phyloP scores from a whole-genome alignment of 1,140 invertebrate genomes.

The Oppia nitens region DNA sequence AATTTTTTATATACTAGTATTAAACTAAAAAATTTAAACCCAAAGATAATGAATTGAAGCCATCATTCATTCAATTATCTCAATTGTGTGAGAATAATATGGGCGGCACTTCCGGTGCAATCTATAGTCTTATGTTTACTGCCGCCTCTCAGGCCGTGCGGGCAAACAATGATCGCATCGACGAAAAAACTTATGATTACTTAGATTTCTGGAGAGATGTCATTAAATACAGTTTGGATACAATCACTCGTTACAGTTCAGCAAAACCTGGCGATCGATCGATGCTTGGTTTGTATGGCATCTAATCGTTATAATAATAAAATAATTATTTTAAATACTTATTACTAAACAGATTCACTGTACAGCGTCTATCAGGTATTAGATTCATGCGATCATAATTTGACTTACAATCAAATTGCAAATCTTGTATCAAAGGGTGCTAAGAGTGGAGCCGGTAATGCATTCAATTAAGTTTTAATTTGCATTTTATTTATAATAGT shows the following conservation, averaged over 20 bases:
- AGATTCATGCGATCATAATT: neutral
- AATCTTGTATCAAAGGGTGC: too few relatives aligned
- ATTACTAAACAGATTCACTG: neutral
- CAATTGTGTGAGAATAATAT: slow-evolving; percentile 41
- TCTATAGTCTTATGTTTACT: slow-evolving; percentile 52
- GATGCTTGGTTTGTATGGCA: slow-evolving; percentile 34
- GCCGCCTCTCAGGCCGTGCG: slow-evolving; percentile 35
- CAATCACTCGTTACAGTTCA: slow-evolving; percentile 50
- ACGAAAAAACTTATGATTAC: neutral
- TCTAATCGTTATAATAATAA: neutral
- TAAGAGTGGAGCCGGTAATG: neutral
- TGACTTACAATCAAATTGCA: neutral
- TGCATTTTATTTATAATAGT: neutral
- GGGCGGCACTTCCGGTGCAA: slow-evolving; percentile 51
- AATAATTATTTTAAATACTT: neutral
- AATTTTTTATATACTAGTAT: neutral
- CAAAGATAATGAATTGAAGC: neutral
- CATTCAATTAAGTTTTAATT: neutral
- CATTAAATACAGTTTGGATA: slow-evolving; percentile 35
- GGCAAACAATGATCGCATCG: neutral
- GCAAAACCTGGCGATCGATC: slow-evolving; percentile 55
- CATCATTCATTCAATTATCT: slow-evolving; percentile 14
- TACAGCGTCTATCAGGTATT: neutral
- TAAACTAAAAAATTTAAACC: neutral
- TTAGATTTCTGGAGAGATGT: slow-evolving; percentile 32